Evolutionary conservation across 2,797 vertebrate genomes (phyloP).

Genomic region (Melanogrammus aeglefinus): DNA sequence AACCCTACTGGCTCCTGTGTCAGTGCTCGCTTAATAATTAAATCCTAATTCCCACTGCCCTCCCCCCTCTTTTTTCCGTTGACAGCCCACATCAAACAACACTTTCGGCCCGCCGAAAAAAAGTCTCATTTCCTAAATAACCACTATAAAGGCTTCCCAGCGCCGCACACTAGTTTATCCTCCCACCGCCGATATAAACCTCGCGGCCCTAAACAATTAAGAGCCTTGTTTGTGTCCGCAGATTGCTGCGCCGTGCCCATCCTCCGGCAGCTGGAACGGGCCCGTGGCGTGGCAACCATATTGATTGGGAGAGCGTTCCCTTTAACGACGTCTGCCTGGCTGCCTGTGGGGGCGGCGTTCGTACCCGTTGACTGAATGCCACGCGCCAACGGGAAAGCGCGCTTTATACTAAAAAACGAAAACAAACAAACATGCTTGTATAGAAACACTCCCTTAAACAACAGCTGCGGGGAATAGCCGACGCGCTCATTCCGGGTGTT

Average conservation of each 20-base stretch:
- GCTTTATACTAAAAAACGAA: background rate
- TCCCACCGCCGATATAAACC: slow-evolving; percentile 54
- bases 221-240: slow-evolving; percentile 69
- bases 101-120: slow-evolving; percentile 48
- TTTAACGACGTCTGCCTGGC: slow-evolving; percentile 71
- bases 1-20: background rate
- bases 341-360: slow-evolving; percentile 38
- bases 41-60: background rate
- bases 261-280: slow-evolving; percentile 62
- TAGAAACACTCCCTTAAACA: too few relatives aligned
- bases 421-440: background rate
- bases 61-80: slow-evolving; percentile 32
- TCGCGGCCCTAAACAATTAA: slow-evolving; percentile 69
- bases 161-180: slow-evolving; percentile 58
- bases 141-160: slow-evolving; percentile 64
- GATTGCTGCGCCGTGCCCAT: slow-evolving; percentile 62
- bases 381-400: slow-evolving; percentile 23
- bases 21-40: background rate
- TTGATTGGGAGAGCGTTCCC: slow-evolving; percentile 66
- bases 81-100: slow-evolving; percentile 62
- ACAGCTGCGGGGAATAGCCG: background rate
- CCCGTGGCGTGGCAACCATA: slow-evolving; percentile 55
- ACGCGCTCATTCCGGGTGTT: too few relatives aligned
- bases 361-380: slow-evolving; percentile 58
- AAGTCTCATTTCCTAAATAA: slow-evolving; percentile 68